phyloP scores from a whole-genome alignment of 2,888 invertebrate species.

The Scrobipalpa costella region DNA sequence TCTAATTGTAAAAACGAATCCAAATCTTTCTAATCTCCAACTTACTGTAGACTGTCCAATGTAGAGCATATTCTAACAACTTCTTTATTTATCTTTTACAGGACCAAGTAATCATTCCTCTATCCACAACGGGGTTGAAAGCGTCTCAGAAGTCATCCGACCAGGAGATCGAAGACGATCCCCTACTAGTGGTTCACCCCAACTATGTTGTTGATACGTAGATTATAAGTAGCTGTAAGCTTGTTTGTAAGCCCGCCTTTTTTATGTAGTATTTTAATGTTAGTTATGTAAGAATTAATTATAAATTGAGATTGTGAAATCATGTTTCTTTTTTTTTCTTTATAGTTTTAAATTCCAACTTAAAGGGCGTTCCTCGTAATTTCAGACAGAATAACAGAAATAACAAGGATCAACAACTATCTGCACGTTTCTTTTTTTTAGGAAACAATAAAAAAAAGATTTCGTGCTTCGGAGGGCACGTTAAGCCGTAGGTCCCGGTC shows the following conservation, averaged over 20 bases:
- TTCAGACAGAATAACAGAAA: too few species aligned
- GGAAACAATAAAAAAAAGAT: too few species aligned
- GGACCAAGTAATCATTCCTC: conserved; percentile 92
- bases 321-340: not conserved
- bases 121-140: conserved; percentile 82
- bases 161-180: conserved; percentile 87
- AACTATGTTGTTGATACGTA: conserved; percentile 92
- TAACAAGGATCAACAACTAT: too few species aligned
- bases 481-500: too few species aligned
- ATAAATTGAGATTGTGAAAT: conserved; percentile 2
- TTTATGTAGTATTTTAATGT: conserved; percentile 21
- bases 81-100: conserved; percentile 48
- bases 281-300: not conserved
- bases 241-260: conserved; percentile 24
- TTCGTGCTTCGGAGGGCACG: too few species aligned
- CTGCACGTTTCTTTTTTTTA: too few species aligned
- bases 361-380: too few species aligned
- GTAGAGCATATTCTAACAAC: not conserved
- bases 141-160: conserved; percentile 74
- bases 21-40: not conserved
- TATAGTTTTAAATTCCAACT: not conserved
- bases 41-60: not conserved
- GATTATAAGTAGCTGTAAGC: not conserved
- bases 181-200: conserved; percentile 96
- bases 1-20: too few species aligned